These are phyloP conservation scores for Nomada fabriciana DNA, from an alignment of 2,888 invertebrate genomes.

Conservation along the genomic window DNA sequence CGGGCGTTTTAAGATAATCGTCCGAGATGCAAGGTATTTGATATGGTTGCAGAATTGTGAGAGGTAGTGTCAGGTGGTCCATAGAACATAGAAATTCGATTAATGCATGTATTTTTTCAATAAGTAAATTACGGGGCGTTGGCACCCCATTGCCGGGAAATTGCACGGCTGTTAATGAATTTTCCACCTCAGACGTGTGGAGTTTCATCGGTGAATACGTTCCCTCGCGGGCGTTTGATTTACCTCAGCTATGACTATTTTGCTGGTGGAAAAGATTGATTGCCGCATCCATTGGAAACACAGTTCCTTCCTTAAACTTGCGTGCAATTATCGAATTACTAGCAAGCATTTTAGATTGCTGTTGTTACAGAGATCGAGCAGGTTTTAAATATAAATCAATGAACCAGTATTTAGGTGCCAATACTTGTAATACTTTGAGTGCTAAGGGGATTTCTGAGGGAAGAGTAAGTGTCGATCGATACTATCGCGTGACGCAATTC, in stretches of 20 bases:
- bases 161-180: slow-evolving; percentile 37
- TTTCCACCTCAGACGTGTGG: slow-evolving; percentile 5
- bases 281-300: neutral
- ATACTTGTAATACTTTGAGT: neutral
- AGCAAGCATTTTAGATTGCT: no score
- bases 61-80: no score
- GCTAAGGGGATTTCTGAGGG: neutral
- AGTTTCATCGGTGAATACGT: neutral
- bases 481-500: neutral
- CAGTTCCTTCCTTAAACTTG: neutral
- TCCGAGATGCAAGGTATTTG: no score
- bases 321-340: neutral
- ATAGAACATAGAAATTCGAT: no score
- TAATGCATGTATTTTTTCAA: no score
- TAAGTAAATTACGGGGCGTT: slow-evolving; percentile 11
- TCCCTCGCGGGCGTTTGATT: neutral
- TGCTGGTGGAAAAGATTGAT: neutral
- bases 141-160: neutral
- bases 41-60: no score
- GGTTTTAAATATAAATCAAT: neutral
- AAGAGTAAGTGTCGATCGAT: neutral
- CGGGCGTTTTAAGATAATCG: no score
- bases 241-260: neutral
- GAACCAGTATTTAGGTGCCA: no score
- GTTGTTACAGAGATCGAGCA: neutral